A percentile compares a stretch with the other conserved stretches of the same genome.
Conservation (phyloP, 2,113 vertebrate genomes). For the Eclectus roratus region DNA sequence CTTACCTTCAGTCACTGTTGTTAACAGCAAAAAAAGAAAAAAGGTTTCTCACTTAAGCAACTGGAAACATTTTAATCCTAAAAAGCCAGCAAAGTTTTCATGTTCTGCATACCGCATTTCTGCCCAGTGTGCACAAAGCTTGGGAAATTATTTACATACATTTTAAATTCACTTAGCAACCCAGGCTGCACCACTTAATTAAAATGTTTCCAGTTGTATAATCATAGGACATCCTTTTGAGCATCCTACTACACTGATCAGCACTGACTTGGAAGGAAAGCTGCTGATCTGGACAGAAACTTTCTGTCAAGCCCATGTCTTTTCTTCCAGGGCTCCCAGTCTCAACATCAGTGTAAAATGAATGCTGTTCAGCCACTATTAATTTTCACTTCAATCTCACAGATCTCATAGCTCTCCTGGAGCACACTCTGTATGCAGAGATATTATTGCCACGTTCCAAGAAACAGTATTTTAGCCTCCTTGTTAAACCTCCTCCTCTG, state of each 20-base stretch:
- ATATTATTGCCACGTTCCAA: fast-evolving
- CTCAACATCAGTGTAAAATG: neutral
- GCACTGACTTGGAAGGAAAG: neutral
- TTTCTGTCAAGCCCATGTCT: neutral
- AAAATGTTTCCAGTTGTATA: neutral
- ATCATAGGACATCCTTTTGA: neutral
- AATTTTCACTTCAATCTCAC: neutral
- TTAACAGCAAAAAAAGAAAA: neutral
- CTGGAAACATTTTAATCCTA: conserved; percentile 9
- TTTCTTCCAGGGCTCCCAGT: neutral
- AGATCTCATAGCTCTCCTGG: neutral
- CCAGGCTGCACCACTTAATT: neutral
- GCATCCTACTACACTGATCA: neutral
- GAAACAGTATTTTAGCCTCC: neutral
- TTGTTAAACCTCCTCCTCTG: neutral
- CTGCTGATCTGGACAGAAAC: neutral
- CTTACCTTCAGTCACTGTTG: conserved; percentile 36
- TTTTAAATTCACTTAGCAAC: neutral
- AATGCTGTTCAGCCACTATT: neutral
- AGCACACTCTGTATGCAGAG: neutral
- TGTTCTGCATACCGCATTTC: neutral
- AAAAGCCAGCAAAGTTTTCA: neutral
- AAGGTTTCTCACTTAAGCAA: conserved; percentile 66
- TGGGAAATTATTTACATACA: conserved; percentile 25
- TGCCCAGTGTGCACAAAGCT: neutral